These are phyloP conservation scores for Sminthopsis crassicaudata DNA, from an alignment of 2,113 vertebrate species.

Conservation along the genomic window DNA sequence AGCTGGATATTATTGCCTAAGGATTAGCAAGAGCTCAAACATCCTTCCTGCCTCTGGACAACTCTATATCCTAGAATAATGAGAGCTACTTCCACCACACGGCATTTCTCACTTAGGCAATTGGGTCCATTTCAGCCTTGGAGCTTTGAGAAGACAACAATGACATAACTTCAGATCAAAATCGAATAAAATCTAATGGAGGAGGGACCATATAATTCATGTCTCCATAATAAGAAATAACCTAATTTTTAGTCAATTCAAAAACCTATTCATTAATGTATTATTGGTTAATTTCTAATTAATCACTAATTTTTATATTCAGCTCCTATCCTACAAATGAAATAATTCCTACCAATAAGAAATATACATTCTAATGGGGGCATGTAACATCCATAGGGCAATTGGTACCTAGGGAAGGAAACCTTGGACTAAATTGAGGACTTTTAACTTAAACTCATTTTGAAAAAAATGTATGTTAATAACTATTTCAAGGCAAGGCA, in stretches of 20 bases:
- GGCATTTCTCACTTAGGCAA: background rate
- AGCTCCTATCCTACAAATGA: background rate
- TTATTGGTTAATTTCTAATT: background rate
- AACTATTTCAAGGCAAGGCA: background rate
- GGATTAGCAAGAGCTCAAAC: background rate
- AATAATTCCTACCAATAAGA: background rate
- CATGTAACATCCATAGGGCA: background rate
- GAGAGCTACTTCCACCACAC: background rate
- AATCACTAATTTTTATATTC: background rate
- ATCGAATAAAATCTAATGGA: background rate
- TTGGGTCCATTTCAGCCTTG: background rate
- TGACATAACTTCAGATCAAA: background rate
- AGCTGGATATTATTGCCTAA: slow-evolving; percentile 38
- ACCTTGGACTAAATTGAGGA: background rate
- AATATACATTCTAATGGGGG: background rate
- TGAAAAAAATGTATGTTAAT: background rate
- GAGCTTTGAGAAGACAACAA: background rate
- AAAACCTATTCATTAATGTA: background rate
- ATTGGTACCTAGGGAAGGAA: background rate
- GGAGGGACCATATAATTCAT: background rate
- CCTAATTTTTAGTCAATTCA: background rate
- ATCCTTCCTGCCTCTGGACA: background rate
- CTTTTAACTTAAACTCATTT: background rate
- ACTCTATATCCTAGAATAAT: background rate
- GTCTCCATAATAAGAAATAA: background rate